Evolutionary conservation across 2,113 vertebrate genomes (phyloP).

Genomic region (Urocolius indicus): DNA sequence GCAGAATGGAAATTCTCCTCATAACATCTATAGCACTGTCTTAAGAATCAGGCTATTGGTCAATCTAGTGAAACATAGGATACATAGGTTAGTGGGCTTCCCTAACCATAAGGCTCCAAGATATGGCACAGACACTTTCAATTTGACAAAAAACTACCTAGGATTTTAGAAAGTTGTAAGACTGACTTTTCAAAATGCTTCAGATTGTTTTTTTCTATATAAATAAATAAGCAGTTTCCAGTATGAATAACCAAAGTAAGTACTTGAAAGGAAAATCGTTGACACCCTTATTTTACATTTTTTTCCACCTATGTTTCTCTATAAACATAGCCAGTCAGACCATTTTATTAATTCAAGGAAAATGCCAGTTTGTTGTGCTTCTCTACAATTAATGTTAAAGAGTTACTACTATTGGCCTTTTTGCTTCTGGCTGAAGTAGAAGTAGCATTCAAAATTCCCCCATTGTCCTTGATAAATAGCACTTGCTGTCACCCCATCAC

Average conservation of each 20-base stretch:
- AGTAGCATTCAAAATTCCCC: neutral
- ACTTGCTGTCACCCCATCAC: neutral
- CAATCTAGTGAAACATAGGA: neutral
- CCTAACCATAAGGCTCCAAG: neutral
- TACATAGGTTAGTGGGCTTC: neutral
- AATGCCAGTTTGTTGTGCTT: neutral
- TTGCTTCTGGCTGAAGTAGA: neutral
- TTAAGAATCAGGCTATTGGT: neutral
- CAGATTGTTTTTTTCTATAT: neutral
- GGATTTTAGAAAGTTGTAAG: neutral
- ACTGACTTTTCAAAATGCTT: neutral
- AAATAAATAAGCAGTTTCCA: neutral
- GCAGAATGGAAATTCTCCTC: neutral
- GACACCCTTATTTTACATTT: neutral
- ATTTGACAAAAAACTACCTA: neutral
- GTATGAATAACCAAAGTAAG: neutral
- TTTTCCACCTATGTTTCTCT: neutral
- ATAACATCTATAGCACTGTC: neutral
- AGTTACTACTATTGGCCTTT: neutral
- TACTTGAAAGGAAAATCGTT: neutral
- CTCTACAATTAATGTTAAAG: neutral
- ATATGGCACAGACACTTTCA: neutral
- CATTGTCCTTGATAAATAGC: constrained; percentile 17
- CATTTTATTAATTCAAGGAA: neutral
- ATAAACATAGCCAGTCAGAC: neutral